These are phyloP conservation scores for Tenthredo amoena DNA, from an alignment of 2,888 invertebrate species.

Conservation along the genomic window DNA sequence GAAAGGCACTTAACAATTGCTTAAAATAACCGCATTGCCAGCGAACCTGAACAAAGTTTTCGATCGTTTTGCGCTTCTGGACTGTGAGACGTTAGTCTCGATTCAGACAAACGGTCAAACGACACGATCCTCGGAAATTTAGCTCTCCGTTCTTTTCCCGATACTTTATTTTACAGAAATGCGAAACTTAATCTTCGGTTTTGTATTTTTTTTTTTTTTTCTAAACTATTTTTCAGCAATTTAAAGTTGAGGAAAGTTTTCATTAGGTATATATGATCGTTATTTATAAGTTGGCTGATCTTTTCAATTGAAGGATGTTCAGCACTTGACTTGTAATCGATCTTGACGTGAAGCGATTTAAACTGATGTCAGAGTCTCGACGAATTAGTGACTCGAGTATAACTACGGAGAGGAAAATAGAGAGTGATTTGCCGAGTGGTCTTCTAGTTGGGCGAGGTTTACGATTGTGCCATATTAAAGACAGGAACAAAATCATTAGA, in stretches of 20 bases:
- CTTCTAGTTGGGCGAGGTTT: background rate
- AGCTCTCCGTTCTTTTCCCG: background rate
- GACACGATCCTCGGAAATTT: background rate
- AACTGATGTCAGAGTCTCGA: constrained; percentile 13
- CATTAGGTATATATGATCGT: background rate
- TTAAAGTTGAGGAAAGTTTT: constrained; percentile 15
- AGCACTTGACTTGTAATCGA: constrained; percentile 40
- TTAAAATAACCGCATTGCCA: constrained; percentile 63
- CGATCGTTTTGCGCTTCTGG: constrained; percentile 41
- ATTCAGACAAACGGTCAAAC: constrained; percentile 3
- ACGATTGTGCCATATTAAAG: background rate
- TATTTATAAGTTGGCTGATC: constrained; percentile 14
- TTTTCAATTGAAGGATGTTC: constrained; percentile 40
- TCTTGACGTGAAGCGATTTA: constrained; percentile 39
- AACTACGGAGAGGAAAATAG: background rate
- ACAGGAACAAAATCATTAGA: constrained; percentile 48
- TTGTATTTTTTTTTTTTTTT: background rate
- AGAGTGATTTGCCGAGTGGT: background rate
- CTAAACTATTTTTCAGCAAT: background rate
- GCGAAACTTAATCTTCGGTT: background rate
- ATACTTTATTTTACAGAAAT: background rate
- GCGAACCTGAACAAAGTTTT: constrained; percentile 40
- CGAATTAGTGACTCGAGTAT: constrained; percentile 22
- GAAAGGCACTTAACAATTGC: constrained; percentile 67
- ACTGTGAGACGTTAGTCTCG: constrained; percentile 22